Percentiles rank a stretch among this genome's conserved stretches.
Evolutionary conservation across 2,888 invertebrate species (phyloP).

Genomic region (Nephrocerus scutellatus): DNA sequence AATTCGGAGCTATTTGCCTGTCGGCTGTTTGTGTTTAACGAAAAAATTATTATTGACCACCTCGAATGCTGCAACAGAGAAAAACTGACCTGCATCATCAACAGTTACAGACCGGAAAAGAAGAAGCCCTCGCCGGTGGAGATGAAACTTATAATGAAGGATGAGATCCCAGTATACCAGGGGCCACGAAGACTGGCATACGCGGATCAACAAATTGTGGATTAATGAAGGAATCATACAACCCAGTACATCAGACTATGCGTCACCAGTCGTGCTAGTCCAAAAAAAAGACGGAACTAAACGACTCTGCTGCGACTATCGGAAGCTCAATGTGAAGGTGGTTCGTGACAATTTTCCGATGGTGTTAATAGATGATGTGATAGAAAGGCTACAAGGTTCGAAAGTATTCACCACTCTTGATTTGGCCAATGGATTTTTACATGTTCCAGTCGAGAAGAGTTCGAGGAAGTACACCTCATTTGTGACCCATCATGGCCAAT

Average conservation of each 20-base stretch:
- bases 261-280: conserved; percentile 16
- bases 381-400: conserved; percentile 19
- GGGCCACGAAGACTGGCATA: conserved; percentile 10
- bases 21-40: background rate
- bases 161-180: conserved; percentile 16
- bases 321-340: conserved; percentile 21
- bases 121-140: conserved; percentile 11
- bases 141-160: conserved; percentile 15
- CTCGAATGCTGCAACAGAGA: background rate
- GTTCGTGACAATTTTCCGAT: conserved; percentile 23
- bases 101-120: conserved; percentile 2
- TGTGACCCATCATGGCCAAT: conserved; percentile 26
- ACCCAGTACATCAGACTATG: conserved; percentile 9
- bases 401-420: conserved; percentile 24
- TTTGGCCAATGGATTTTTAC: conserved; percentile 25
- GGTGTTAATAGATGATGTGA: conserved; percentile 19
- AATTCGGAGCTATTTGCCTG: conserved; percentile 7
- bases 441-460: conserved; percentile 21
- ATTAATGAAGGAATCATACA: conserved; percentile 27
- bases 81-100: background rate
- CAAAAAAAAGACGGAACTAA: conserved; percentile 19
- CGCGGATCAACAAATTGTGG: conserved; percentile 24
- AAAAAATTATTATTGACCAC: conserved; percentile 1
- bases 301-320: conserved; percentile 23
- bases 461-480: conserved; percentile 26